A percentile compares a stretch with the other conserved stretches of the same genome.
Conservation (phyloP, 2,888 invertebrate genomes). For the Aphrophora alni region DNA sequence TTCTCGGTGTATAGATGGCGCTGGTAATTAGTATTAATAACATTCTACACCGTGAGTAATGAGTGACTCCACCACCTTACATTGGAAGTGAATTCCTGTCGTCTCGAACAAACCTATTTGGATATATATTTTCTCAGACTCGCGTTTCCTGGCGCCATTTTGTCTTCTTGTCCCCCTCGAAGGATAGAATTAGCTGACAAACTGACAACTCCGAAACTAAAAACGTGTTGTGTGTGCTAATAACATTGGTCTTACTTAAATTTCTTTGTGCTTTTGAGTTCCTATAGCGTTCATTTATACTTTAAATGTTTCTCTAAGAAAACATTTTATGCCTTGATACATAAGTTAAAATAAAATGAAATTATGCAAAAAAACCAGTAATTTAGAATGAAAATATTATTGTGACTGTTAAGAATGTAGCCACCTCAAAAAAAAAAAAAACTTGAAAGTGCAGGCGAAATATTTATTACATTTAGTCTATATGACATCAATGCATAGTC, state of each 20-base stretch:
- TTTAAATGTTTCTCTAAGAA: no score
- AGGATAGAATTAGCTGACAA: not conserved
- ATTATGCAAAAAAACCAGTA: no score
- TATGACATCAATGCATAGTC: no score
- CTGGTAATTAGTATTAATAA: slow-evolving; percentile 2
- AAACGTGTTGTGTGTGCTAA: not conserved
- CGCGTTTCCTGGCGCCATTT: not conserved
- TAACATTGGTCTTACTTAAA: not conserved
- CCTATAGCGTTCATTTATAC: no score
- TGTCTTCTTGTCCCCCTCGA: not conserved
- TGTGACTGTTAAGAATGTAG: no score
- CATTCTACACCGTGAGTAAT: not conserved
- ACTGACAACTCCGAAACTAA: not conserved
- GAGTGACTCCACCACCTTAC: not conserved
- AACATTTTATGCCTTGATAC: no score
- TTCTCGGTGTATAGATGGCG: not conserved
- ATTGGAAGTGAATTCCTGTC: not conserved
- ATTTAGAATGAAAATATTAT: no score
- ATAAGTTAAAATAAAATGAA: no score
- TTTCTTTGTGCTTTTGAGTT: no score
- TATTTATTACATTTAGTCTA: no score
- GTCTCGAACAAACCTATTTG: not conserved
- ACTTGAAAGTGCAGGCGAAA: no score
- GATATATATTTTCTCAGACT: not conserved
- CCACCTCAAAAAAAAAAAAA: no score